Evolutionary conservation across 2,888 invertebrate species (phyloP), one percentile per base, ranked within the genome.

Genomic region (Epicampocera succincta): DNA sequence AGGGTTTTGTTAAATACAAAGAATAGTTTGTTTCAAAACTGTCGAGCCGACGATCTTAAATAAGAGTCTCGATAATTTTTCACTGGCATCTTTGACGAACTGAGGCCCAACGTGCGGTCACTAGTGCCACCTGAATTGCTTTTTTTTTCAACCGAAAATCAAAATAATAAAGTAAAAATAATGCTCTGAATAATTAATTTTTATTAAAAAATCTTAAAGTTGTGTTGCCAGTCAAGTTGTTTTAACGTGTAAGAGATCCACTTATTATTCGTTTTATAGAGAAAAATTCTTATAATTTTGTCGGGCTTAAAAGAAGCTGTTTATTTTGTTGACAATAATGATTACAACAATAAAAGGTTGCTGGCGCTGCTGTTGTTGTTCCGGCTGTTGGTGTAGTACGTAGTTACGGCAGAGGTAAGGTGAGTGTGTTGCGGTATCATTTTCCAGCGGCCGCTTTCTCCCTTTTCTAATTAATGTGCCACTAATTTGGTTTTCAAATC

Each of bases 401-500:
- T n/a, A n/a, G n/a, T 1, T 15, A 25, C 0, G 54, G 15, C 40
- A 13, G n/a, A 46, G 13, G 44, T 50, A 25, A 29, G 60, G 58
- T 65, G 44, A 38, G 15, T 33, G 33, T 19, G 33, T 19, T 19
- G 29, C 15, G 13, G 19, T 13, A 52, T 21, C n/a, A 12, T 40
- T 48, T 60, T 21, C 40, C 21, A 9, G 8, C n/a, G 48, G 5
- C 3, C n/a, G 48, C 29, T 50, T 15, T 65, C 29, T 13, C 19
- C 38, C 11, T 48, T 48, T 69, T 78, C 75, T 78, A 71, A 74
- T 75, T 78, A 75, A 82, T 78, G 69, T 75, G 74, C 82, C 74
- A 82, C 82, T 78, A 82, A 78, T 82, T 82, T 78, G 78, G 82
- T 82, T 82, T 82, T 82, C 78, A 82, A 82, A 82, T 82, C 82